These are phyloP conservation scores for Rhamphomyia laevipes DNA, from an alignment of 2,888 invertebrate species.

Conservation along the genomic window DNA sequence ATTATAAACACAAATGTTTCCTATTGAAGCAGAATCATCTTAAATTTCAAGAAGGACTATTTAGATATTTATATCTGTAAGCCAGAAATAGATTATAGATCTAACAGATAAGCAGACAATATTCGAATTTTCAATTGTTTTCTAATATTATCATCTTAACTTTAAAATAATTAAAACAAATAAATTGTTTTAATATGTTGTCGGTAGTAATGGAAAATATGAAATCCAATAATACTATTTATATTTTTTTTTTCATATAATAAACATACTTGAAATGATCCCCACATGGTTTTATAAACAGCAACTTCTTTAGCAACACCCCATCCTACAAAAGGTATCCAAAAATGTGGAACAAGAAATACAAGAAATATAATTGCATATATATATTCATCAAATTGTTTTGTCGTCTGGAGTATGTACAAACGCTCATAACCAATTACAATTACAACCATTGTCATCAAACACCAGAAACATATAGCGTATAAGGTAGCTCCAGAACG, in stretches of 20 bases:
- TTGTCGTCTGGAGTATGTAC: slow-evolving; percentile 46
- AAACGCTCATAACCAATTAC: slow-evolving; percentile 50
- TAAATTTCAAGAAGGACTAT: no score
- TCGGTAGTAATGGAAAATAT: neutral
- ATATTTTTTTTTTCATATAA: neutral
- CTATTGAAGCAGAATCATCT: no score
- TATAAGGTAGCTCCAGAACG: slow-evolving; percentile 49
- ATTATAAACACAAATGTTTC: no score
- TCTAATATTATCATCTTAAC: no score
- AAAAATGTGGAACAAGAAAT: slow-evolving; percentile 56
- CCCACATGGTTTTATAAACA: slow-evolving; percentile 57
- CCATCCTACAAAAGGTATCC: slow-evolving; percentile 56
- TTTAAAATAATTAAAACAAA: no score
- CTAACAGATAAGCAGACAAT: no score
- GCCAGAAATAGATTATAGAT: no score
- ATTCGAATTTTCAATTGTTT: no score
- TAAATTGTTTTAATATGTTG: no score
- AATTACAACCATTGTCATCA: slow-evolving; percentile 45
- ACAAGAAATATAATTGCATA: slow-evolving; percentile 55
- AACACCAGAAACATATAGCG: slow-evolving; percentile 50
- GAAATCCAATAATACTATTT: neutral
- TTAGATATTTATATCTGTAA: no score
- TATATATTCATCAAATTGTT: slow-evolving; percentile 56
- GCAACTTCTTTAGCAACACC: slow-evolving; percentile 56
- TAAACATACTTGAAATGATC: slow-evolving; percentile 46